Evolutionary conservation across 2,797 vertebrate genomes (phyloP), one percentile per base, ranked within the genome.

Genomic region (Prunella strophiata): DNA sequence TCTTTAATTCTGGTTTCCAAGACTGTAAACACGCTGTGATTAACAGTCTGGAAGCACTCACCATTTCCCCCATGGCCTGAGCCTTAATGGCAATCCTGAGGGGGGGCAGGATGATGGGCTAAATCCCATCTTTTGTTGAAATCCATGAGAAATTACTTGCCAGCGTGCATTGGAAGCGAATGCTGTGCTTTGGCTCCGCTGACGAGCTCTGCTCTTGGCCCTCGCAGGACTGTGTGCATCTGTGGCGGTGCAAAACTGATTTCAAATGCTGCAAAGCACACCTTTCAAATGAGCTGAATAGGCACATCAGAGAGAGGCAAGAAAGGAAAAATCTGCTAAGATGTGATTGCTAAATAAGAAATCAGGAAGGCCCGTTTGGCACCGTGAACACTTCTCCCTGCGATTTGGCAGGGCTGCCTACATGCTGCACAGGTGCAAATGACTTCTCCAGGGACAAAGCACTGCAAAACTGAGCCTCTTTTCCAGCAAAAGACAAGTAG

Each of bases 381-480:
- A 90, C 47, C 0, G 0, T 0, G 5, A 76, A 16, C 5, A 0
- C 62, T 81, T 83, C 79, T 90, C 66, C 62, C 48, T 38, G 71
- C 0, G 0, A 81, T 91, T 96, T 95, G 94, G 96, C 93, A 90
- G 80, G 59, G 77, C 66, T 62, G 83, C 62, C 66, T 93, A 57
- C 38, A 47, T 1, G 7, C 57, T 72, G 89, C 76, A 71, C 94
- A 96, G 95, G 95, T 96, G 95, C 94, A 95, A 96, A 96, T 85
- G 90, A 75, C 93, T 95, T 86, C 94, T 95, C 93, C 90, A 92
- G 95, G 95, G 95, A 94, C 65, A 63, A 67, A 91, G 83, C 51
- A 4, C 77, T 57, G 71, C 0, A 2, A 92, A 96, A 91, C 63
- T 52, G 36, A 0, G 67, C 59, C 79, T 90, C 80, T n/a, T 63